A percentile compares a stretch with the other conserved stretches of the same genome.
phyloP scores from a whole-genome alignment of 2,113 vertebrate species.

The Merops nubicus region DNA sequence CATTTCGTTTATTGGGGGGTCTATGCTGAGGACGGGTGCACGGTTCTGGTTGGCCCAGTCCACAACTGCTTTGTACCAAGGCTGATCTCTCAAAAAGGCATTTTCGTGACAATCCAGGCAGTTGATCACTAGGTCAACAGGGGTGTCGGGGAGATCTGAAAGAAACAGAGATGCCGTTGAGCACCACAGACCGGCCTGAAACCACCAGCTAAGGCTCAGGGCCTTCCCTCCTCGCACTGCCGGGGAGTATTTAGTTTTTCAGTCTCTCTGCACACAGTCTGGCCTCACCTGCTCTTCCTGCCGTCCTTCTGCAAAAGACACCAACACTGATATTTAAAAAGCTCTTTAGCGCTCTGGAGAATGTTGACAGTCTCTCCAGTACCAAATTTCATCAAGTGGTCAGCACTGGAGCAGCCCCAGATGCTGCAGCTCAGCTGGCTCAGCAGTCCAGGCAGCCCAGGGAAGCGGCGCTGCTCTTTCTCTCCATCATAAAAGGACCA shows the following conservation, averaged over 20 bases:
- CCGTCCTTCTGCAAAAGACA: background rate
- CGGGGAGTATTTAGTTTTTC: background rate
- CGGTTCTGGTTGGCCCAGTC: constrained; percentile 98
- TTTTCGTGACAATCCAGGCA: constrained; percentile 97
- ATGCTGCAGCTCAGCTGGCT: accelerated
- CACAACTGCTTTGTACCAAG: constrained; percentile 93
- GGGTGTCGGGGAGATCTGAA: constrained; percentile 91
- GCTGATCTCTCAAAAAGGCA: constrained; percentile 92
- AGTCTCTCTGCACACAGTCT: accelerated
- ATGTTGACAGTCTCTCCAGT: background rate
- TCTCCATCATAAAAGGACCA: accelerated
- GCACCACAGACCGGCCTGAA: background rate
- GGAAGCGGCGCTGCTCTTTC: background rate
- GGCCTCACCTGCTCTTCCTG: background rate
- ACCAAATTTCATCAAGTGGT: accelerated
- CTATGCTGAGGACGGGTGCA: constrained; percentile 93
- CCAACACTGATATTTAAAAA: accelerated
- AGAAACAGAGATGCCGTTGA: background rate
- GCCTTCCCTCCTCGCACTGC: background rate
- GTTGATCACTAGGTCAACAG: constrained; percentile 96
- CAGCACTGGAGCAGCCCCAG: background rate
- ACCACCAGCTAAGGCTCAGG: accelerated
- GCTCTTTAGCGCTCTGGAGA: background rate
- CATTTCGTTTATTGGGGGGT: constrained; percentile 87
- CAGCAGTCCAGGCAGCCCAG: background rate